Evolutionary conservation across 1,140 invertebrate species (phyloP).

Genomic region (Aphelinus certus): DNA sequence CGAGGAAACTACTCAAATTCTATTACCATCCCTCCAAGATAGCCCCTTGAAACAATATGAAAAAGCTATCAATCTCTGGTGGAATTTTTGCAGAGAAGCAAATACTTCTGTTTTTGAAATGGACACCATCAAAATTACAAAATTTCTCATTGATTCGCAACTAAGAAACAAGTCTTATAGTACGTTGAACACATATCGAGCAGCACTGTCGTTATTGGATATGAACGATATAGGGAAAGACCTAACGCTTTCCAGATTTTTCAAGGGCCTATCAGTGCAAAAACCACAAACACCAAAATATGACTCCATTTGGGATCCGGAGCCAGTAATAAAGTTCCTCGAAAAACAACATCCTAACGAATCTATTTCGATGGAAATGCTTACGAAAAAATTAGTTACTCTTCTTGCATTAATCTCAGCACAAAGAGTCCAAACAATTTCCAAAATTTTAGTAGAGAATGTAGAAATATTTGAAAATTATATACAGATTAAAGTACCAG

Average conservation of each 20-base stretch:
- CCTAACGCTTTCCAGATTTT: slow-evolving; percentile 39
- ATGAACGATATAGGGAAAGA: slow-evolving; percentile 29
- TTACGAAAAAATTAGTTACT: slow-evolving; percentile 40
- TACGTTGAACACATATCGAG: slow-evolving; percentile 39
- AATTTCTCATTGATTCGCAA: too few species aligned
- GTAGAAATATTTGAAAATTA: not conserved
- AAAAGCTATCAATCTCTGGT: slow-evolving; percentile 37
- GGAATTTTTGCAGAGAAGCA: slow-evolving; percentile 21
- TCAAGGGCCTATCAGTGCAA: slow-evolving; percentile 45
- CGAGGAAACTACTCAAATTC: not conserved
- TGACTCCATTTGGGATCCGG: slow-evolving; percentile 45
- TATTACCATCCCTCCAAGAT: slow-evolving; percentile 12
- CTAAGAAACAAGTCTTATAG: slow-evolving; percentile 39
- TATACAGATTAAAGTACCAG: slow-evolving; percentile 39
- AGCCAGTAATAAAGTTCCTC: slow-evolving; percentile 44
- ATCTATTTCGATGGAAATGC: not conserved
- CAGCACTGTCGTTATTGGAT: slow-evolving; percentile 39
- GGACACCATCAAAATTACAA: too few species aligned
- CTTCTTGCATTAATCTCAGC: slow-evolving; percentile 42
- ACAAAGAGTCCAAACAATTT: slow-evolving; percentile 45
- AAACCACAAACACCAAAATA: slow-evolving; percentile 48
- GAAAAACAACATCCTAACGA: slow-evolving; percentile 32
- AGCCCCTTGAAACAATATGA: slow-evolving; percentile 38
- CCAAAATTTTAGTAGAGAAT: slow-evolving; percentile 43
- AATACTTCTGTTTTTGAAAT: not conserved